A percentile compares a stretch with the other conserved stretches of the same genome.
Evolutionary conservation across 2,797 vertebrate species (phyloP).

Genomic region (Cygnus olor): DNA sequence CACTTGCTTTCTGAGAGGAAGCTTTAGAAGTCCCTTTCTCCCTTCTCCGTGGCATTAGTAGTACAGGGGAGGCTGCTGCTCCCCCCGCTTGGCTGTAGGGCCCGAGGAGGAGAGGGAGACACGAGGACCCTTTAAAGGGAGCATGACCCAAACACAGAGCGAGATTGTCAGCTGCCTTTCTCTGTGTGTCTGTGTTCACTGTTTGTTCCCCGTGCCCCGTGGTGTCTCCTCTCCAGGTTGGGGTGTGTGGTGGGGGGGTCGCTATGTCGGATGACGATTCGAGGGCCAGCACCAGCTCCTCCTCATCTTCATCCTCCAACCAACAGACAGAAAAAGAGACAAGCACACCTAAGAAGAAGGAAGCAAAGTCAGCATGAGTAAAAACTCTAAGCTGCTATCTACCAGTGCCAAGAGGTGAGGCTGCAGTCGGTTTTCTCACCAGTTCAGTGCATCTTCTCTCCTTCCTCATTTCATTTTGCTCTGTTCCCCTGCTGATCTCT

Average conservation of each 20-base stretch:
- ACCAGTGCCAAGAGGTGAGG: constrained; percentile 95
- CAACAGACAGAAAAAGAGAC: constrained; percentile 88
- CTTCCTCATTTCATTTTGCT: neutral
- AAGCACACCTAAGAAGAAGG: constrained; percentile 87
- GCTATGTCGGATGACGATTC: constrained; percentile 99
- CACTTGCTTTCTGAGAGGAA: constrained; percentile 17
- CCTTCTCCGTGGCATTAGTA: neutral
- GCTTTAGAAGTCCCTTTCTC: constrained; percentile 43
- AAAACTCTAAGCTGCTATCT: constrained; percentile 95
- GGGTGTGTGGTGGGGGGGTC: constrained; percentile 83
- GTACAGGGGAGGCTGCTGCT: neutral
- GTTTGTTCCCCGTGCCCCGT: constrained; percentile 69
- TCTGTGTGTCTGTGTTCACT: constrained; percentile 61
- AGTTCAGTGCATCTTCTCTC: neutral
- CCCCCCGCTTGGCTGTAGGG: neutral
- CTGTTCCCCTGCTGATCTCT: neutral
- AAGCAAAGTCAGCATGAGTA: constrained; percentile 98
- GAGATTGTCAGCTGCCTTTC: constrained; percentile 57
- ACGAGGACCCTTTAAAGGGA: constrained; percentile 20
- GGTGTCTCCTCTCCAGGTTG: constrained; percentile 79
- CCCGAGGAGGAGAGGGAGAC: constrained; percentile 8
- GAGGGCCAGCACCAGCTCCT: constrained; percentile 95
- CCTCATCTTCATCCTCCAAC: constrained; percentile 91
- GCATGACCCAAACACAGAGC: constrained; percentile 28
- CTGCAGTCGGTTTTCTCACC: constrained; percentile 18